A percentile compares a stretch with the other conserved stretches of the same genome.
phyloP scores from a whole-genome alignment of 2,113 vertebrate genomes.

The Fregata magnificens region DNA sequence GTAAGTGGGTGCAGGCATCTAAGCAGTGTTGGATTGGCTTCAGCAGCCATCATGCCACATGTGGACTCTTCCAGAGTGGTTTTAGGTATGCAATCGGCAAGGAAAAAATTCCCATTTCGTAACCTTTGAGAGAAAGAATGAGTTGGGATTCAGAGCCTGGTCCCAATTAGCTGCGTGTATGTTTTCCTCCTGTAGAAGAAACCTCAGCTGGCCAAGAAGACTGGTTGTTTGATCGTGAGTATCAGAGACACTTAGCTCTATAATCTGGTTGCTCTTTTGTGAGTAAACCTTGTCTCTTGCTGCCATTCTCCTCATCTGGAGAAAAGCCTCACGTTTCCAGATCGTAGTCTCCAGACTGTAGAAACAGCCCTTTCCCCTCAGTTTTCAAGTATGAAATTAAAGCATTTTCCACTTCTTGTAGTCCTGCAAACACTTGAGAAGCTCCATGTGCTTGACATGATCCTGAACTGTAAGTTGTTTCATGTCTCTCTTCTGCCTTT shows the following conservation, averaged over 20 bases:
- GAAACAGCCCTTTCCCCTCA: background rate
- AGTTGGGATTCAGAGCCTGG: background rate
- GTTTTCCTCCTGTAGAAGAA: background rate
- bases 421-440: background rate
- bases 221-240: background rate
- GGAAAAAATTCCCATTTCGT: background rate
- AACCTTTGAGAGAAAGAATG: background rate
- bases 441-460: background rate
- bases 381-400: background rate
- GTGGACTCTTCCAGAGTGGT: background rate
- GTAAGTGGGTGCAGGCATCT: background rate
- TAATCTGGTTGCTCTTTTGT: background rate
- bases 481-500: background rate
- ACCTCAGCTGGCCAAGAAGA: background rate
- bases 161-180: background rate
- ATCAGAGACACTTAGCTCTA: background rate
- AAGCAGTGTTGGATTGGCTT: background rate
- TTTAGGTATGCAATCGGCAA: background rate
- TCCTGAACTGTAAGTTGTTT: background rate
- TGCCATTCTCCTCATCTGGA: background rate
- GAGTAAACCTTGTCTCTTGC: background rate
- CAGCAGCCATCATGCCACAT: rapidly evolving
- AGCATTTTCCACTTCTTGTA: background rate
- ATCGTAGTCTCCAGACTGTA: background rate
- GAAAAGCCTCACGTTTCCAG: background rate